Percentiles rank a stretch among this genome's conserved stretches.
Conservation (phyloP, 2,113 vertebrate genomes). For the Cisticola juncidis region DNA sequence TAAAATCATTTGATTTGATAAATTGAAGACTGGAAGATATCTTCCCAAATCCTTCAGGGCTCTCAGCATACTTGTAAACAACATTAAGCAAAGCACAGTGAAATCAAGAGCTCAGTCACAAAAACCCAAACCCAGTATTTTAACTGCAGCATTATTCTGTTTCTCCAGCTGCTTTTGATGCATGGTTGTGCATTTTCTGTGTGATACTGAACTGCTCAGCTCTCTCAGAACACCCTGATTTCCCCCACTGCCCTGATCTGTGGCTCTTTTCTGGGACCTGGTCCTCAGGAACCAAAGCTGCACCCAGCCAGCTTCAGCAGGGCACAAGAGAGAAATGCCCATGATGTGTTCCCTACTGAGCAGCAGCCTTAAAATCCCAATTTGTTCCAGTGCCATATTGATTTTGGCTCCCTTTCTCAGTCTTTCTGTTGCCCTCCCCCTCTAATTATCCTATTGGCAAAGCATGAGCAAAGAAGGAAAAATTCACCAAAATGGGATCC, state of each 20-base stretch:
- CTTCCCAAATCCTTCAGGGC: background rate
- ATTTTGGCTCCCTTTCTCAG: background rate
- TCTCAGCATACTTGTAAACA: background rate
- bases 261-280: background rate
- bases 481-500: background rate
- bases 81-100: background rate
- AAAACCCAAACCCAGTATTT: background rate
- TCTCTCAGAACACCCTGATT: background rate
- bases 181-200: background rate
- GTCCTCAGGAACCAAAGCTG: background rate
- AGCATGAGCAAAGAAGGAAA: background rate
- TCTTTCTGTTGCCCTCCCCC: background rate
- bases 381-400: background rate
- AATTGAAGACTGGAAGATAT: background rate
- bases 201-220: background rate
- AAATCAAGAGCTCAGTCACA: background rate
- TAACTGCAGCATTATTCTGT: background rate
- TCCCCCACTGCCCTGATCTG: background rate
- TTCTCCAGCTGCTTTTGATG: background rate
- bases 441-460: background rate
- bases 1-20: background rate
- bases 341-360: accelerated
- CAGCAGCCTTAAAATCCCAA: background rate
- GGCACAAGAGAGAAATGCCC: background rate
- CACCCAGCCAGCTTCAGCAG: accelerated